phyloP scores from a whole-genome alignment of 2,888 invertebrate species.

The Diaprepes abbreviatus region DNA sequence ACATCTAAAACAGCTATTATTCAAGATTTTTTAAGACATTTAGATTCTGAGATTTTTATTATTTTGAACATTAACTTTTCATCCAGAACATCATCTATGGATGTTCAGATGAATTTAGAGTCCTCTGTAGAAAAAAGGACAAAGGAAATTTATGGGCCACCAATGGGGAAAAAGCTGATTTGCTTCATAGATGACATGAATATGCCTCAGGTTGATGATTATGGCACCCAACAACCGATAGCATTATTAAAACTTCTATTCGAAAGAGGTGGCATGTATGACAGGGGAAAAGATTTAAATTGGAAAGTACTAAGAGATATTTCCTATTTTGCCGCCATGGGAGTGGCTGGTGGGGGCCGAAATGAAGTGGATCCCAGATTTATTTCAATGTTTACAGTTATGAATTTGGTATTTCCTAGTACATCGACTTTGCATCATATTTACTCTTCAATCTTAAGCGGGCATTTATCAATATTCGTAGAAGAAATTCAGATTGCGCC shows the following conservation, averaged over 20 bases:
- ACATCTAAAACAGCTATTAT: slow-evolving; percentile 94
- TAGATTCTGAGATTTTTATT: slow-evolving; percentile 80
- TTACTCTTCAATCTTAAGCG: slow-evolving; percentile 84
- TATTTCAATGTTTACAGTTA: slow-evolving; percentile 90
- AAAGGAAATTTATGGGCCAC: slow-evolving; percentile 91
- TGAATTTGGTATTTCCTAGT: slow-evolving; percentile 88
- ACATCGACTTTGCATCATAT: slow-evolving; percentile 84
- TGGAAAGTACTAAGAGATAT: slow-evolving; percentile 92
- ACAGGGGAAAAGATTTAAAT: slow-evolving; percentile 88
- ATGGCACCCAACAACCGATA: slow-evolving; percentile 95
- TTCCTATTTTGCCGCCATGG: slow-evolving; percentile 87
- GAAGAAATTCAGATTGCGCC: slow-evolving; percentile 77
- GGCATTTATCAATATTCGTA: slow-evolving; percentile 81
- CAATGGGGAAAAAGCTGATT: slow-evolving; percentile 89
- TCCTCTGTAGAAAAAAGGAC: slow-evolving; percentile 91
- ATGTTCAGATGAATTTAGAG: slow-evolving; percentile 90
- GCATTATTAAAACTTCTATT: slow-evolving; percentile 92
- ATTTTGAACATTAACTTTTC: slow-evolving; percentile 91
- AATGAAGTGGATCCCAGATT: slow-evolving; percentile 93
- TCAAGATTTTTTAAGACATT: slow-evolving; percentile 81
- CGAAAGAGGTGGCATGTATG: slow-evolving; percentile 90
- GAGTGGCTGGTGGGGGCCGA: slow-evolving; percentile 89
- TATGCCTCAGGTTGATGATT: slow-evolving; percentile 90
- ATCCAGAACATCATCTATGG: slow-evolving; percentile 90
- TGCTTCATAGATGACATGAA: slow-evolving; percentile 96